Base-by-base conservation (phyloP, 2,888 invertebrate genomes). In the Colostygia pectinataria region DNA sequence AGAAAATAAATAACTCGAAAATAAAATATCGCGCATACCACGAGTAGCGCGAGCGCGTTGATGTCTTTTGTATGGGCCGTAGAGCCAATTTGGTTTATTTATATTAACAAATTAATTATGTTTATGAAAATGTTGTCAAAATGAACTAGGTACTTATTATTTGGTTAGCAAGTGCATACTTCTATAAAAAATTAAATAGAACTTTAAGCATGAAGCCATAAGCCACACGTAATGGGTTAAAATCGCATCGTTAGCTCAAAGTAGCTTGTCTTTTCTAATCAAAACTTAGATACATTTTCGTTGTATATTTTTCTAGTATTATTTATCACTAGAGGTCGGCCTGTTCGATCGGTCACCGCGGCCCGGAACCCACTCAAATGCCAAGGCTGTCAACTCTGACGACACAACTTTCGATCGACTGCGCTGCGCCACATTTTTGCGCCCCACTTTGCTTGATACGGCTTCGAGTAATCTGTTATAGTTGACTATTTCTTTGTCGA, bases 371-470 rank as follows among this genome's bases (percentile, higher is more conserved):
- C 82, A 80, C 75, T 83, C 83, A 90, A 90, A 90, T 90, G 90
- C 89, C 90, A 90, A 90, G 90, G 90, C 83, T 90, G 89, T 80
- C 90, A 79, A 89, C 83, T 88, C 79, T 84, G 85, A 86, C 88
- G 86, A 85, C 87, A 86, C 82, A 83, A 89, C 88, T 90, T 90
- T 90, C 90, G 80, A 77, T 77, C 57, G 77, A 71, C 74, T 77
- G 80, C 77, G 85, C 74, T 77, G 80, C 77, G 85, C 86, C 75
- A 84, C 85, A 88, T 86, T 85, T 84, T 85, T 85, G 83, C 83
- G 83, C 82, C 81, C 83, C 78, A 83, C 82, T 83, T 81, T 50
- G 40, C 55, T 51, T 42, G 53, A 5, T 32, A 38, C 53, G 54
- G 56, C 56, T 49, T 54, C 57, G 33, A 52, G 13, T 48, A 47